Percentiles rank a stretch among this genome's conserved stretches.
Evolutionary conservation across 1,140 invertebrate genomes (phyloP).

Genomic region (Drosophila neocordata): DNA sequence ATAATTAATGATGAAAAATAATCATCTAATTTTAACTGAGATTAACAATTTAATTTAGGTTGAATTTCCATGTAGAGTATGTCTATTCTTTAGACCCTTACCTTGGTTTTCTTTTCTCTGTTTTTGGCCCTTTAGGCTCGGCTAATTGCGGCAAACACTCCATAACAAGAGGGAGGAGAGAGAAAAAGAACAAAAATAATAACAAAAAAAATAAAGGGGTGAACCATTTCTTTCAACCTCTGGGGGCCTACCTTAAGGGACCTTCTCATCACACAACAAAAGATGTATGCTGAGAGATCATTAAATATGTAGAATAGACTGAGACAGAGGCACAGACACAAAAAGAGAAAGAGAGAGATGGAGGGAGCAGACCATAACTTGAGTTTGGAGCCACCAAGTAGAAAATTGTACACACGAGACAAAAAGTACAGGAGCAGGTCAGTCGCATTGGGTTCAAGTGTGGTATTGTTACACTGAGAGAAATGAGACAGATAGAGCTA

Average conservation of each 20-base stretch:
- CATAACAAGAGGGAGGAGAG: not conserved
- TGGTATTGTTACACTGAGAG: not conserved
- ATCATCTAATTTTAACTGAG: not conserved
- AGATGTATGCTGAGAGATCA: slow-evolving; percentile 25
- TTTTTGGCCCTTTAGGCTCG: not conserved
- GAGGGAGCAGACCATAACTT: slow-evolving; percentile 31
- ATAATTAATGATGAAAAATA: too few relatives aligned
- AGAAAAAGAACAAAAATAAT: not conserved
- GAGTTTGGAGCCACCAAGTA: slow-evolving; percentile 25
- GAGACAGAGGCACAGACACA: too few relatives aligned
- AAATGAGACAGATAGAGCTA: not conserved
- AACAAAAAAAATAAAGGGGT: not conserved
- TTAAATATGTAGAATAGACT: slow-evolving; percentile 50
- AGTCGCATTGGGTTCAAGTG: slow-evolving; percentile 3
- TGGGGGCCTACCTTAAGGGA: not conserved
- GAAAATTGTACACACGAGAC: slow-evolving; percentile 45
- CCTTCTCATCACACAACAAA: not conserved
- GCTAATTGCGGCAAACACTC: slow-evolving; percentile 9
- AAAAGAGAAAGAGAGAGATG: slow-evolving; percentile 12
- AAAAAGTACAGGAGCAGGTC: not conserved
- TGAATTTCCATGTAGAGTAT: not conserved
- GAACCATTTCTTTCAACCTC: not conserved
- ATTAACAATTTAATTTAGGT: not conserved
- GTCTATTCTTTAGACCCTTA: too few relatives aligned
- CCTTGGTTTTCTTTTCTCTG: too few relatives aligned